These are phyloP conservation scores for Arctocebus calabarensis DNA, from an alignment of 2,797 vertebrate genomes.

Conservation along the genomic window DNA sequence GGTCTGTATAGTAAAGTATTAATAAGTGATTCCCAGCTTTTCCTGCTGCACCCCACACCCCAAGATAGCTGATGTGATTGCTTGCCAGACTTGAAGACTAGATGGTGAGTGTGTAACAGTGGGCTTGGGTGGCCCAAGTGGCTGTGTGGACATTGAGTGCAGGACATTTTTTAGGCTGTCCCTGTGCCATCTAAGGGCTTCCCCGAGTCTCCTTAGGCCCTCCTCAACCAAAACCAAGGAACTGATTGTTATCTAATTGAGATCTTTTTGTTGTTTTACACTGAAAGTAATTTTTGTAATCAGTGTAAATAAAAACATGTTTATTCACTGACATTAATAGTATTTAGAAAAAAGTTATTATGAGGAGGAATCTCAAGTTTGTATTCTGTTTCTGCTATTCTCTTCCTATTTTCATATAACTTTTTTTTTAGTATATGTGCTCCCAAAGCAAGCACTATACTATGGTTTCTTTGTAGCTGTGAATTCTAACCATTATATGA, in stretches of 20 bases:
- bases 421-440: background rate
- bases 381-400: background rate
- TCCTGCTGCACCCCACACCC: fast-evolving
- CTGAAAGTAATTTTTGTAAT: background rate
- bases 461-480: background rate
- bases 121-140: background rate
- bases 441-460: background rate
- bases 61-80: background rate
- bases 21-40: background rate
- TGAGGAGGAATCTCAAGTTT: background rate
- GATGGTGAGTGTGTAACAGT: background rate
- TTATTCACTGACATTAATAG: background rate
- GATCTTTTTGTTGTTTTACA: background rate
- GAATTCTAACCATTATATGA: background rate
- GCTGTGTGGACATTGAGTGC: too few relatives aligned
- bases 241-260: background rate
- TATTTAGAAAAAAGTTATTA: background rate
- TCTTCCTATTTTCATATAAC: background rate
- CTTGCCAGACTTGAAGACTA: background rate
- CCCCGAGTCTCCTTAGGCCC: background rate
- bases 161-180: background rate
- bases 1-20: background rate
- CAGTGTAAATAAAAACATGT: background rate
- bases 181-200: background rate
- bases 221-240: background rate